Conservation (phyloP, 2,113 vertebrate genomes). For the Theropithecus gelada region DNA sequence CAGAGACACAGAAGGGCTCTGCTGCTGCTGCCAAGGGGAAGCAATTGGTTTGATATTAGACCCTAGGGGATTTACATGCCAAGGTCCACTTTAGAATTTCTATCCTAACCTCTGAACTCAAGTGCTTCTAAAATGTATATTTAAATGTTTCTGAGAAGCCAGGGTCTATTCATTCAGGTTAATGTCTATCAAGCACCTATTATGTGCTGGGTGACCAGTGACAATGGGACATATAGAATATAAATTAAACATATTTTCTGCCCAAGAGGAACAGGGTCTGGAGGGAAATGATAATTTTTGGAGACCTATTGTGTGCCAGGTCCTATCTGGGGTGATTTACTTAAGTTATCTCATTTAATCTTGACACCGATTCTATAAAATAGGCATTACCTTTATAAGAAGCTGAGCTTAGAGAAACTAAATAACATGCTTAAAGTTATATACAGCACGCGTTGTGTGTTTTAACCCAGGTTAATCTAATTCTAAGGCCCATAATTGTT, state of each 20-base stretch:
- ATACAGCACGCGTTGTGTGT: not conserved
- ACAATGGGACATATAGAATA: not conserved
- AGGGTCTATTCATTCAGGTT: not conserved
- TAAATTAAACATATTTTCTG: not conserved
- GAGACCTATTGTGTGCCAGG: not conserved
- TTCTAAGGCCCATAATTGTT: not conserved
- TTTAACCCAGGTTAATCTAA: not conserved
- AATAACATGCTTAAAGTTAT: not conserved
- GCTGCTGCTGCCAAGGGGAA: not conserved
- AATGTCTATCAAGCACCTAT: not conserved
- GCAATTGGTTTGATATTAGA: rapidly evolving
- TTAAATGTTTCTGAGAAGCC: not conserved
- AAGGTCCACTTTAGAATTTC: not conserved
- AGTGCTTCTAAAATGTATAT: not conserved
- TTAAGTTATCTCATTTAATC: not conserved
- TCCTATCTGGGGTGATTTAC: not conserved
- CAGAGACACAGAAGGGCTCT: not conserved
- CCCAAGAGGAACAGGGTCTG: not conserved
- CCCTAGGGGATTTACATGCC: rapidly evolving
- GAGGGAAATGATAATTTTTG: not conserved
- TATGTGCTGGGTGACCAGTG: too few species aligned
- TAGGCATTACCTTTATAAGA: not conserved
- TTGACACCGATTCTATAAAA: not conserved
- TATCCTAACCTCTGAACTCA: not conserved
- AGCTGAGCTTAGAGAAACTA: not conserved